Evolutionary conservation across 2,888 invertebrate genomes (phyloP).

Genomic region (Mimachlamys varia): DNA sequence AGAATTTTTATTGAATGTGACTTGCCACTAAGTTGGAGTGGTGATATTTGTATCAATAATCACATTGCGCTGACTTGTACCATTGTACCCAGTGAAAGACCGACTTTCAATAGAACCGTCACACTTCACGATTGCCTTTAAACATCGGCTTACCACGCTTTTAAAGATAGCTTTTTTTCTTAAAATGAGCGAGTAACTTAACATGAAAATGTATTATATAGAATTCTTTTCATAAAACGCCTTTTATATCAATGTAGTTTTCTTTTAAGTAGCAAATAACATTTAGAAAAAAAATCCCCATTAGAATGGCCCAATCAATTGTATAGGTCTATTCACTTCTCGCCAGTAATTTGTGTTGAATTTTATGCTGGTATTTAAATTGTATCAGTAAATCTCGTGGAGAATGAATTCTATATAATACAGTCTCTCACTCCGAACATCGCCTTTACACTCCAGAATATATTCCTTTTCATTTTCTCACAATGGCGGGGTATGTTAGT

Average conservation of each 20-base stretch:
- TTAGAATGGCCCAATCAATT: background rate
- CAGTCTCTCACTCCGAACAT: background rate
- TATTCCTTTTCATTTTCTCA: background rate
- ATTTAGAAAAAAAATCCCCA: constrained; percentile 21
- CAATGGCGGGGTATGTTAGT: background rate
- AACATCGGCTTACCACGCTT: background rate
- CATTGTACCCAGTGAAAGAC: background rate
- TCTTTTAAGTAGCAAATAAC: constrained; percentile 31
- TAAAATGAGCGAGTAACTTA: constrained; percentile 19
- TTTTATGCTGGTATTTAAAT: constrained; percentile 25
- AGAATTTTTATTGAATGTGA: background rate
- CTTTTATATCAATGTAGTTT: constrained; percentile 30
- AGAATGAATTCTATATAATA: constrained; percentile 9
- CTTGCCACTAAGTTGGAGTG: background rate
- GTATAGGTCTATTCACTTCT: background rate
- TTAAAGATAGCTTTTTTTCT: constrained; percentile 31
- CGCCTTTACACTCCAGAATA: background rate
- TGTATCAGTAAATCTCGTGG: constrained; percentile 17
- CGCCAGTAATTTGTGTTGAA: background rate
- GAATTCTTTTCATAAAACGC: constrained; percentile 26
- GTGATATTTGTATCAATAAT: background rate
- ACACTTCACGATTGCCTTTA: background rate
- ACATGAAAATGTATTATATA: constrained; percentile 32
- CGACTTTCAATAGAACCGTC: constrained; percentile 6
- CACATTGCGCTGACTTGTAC: background rate